Conservation (phyloP, 2,888 invertebrate genomes). For the Synergus itoensis region DNA sequence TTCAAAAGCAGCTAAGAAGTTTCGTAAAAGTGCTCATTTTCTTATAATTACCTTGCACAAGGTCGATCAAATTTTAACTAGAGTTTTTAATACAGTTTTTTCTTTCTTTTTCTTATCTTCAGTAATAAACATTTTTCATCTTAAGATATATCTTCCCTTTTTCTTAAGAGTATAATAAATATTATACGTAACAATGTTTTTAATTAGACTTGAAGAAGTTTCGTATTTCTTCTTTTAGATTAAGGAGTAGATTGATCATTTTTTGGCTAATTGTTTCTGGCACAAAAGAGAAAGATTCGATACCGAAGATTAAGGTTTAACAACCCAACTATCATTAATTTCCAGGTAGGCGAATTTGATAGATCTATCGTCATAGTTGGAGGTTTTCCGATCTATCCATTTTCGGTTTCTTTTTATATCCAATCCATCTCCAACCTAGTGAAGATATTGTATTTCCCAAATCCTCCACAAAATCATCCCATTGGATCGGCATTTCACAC, state of each 20-base stretch:
- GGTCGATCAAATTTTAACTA: too few species aligned
- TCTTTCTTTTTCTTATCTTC: too few species aligned
- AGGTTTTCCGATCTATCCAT: constrained; percentile 59
- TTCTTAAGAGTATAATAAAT: too few species aligned
- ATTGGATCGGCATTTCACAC: constrained; percentile 52
- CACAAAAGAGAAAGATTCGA: not conserved
- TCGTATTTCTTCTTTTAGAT: too few species aligned
- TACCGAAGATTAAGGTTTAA: not conserved
- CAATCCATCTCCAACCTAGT: constrained; percentile 14
- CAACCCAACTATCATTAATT: constrained; percentile 53
- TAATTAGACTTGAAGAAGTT: too few species aligned
- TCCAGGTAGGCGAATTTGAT: constrained; percentile 46
- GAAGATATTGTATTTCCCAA: constrained; percentile 47
- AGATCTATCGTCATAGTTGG: constrained; percentile 57
- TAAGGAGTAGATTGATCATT: not conserved
- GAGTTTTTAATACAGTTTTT: too few species aligned
- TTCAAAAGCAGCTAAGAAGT: too few species aligned
- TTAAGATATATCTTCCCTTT: too few species aligned
- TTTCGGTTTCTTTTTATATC: constrained; percentile 52
- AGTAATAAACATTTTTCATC: too few species aligned
- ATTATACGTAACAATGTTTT: too few species aligned
- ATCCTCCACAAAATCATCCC: constrained; percentile 36
- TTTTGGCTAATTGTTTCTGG: not conserved
- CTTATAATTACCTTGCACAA: too few species aligned
- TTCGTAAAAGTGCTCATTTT: too few species aligned